Percentiles rank a stretch among this genome's conserved stretches.
Evolutionary conservation across 2,113 vertebrate genomes (phyloP).

Genomic region (Alces alces): DNA sequence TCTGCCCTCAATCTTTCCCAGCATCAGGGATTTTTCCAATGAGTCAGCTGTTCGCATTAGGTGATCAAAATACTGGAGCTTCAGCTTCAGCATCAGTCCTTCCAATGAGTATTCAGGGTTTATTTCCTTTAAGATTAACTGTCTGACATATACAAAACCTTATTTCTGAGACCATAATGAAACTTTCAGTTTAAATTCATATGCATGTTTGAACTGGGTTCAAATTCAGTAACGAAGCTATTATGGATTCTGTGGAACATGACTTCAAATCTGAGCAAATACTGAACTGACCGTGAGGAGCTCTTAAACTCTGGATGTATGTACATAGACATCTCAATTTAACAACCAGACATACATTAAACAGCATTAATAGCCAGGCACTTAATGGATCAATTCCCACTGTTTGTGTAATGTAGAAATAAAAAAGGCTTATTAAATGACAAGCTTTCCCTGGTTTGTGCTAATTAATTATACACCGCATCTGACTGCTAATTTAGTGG

Average conservation of each 20-base stretch:
- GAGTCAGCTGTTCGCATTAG: neutral
- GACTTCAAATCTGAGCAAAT: constrained; percentile 82
- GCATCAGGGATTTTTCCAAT: neutral
- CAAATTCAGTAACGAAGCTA: constrained; percentile 79
- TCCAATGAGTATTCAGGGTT: neutral
- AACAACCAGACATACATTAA: constrained; percentile 93
- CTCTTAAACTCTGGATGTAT: constrained; percentile 81
- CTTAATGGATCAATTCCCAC: constrained; percentile 96
- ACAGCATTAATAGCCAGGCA: constrained; percentile 90
- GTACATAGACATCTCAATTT: constrained; percentile 89
- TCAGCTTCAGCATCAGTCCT: neutral
- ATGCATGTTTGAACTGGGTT: constrained; percentile 68
- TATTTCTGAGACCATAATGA: constrained; percentile 37
- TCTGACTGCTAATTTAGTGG: constrained; percentile 94
- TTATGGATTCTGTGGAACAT: constrained; percentile 83
- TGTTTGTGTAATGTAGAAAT: constrained; percentile 92
- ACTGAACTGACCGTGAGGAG: constrained; percentile 79
- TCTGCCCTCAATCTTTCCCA: neutral
- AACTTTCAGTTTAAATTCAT: constrained; percentile 31
- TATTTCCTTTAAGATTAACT: neutral
- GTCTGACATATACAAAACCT: neutral
- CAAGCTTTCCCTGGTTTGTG: constrained; percentile 94
- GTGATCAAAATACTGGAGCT: neutral
- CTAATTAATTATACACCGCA: constrained; percentile 94
- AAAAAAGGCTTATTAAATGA: constrained; percentile 95